Evolutionary conservation across 2,797 vertebrate genomes (phyloP).

Genomic region (Sebastes dallii): DNA sequence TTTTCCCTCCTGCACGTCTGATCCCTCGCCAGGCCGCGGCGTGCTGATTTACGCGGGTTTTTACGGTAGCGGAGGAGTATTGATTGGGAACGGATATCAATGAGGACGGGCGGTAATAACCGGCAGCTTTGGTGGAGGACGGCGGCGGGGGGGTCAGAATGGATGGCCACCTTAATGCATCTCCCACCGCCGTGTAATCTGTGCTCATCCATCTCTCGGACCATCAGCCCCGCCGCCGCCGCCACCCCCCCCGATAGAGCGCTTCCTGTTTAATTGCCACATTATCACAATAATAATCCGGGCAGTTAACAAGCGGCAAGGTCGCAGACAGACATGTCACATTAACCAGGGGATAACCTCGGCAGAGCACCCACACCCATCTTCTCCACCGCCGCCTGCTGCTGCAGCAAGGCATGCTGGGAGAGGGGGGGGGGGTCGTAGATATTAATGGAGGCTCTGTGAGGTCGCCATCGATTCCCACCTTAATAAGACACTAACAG

Average conservation of each 20-base stretch:
- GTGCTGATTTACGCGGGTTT: constrained; percentile 63
- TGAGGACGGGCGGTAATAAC: constrained; percentile 70
- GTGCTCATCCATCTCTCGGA: constrained; percentile 70
- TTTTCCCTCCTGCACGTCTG: constrained; percentile 30
- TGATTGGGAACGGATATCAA: constrained; percentile 76
- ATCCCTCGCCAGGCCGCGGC: constrained; percentile 1
- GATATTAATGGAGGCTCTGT: constrained; percentile 62
- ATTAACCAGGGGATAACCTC: constrained; percentile 85
- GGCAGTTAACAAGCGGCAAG: constrained; percentile 80
- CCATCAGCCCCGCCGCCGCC: constrained; percentile 57
- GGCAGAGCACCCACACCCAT: constrained; percentile 26
- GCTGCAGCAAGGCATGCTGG: constrained; percentile 59
- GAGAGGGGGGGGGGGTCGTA: background rate
- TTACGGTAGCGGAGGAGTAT: constrained; percentile 62
- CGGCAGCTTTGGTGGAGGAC: constrained; percentile 17
- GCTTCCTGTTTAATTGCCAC: constrained; percentile 81
- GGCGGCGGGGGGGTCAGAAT: constrained; percentile 47
- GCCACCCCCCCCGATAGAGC: constrained; percentile 53
- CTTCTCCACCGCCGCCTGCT: background rate
- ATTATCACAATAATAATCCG: constrained; percentile 85
- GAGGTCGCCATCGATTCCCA: constrained; percentile 70
- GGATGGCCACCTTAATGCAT: constrained; percentile 77
- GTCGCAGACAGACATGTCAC: constrained; percentile 84
- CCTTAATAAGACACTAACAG: constrained; percentile 71
- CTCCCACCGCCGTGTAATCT: constrained; percentile 75